Evolutionary conservation across 2,113 vertebrate genomes (phyloP), one percentile per base, ranked within the genome.

Genomic region (Odontesthes bonariensis): DNA sequence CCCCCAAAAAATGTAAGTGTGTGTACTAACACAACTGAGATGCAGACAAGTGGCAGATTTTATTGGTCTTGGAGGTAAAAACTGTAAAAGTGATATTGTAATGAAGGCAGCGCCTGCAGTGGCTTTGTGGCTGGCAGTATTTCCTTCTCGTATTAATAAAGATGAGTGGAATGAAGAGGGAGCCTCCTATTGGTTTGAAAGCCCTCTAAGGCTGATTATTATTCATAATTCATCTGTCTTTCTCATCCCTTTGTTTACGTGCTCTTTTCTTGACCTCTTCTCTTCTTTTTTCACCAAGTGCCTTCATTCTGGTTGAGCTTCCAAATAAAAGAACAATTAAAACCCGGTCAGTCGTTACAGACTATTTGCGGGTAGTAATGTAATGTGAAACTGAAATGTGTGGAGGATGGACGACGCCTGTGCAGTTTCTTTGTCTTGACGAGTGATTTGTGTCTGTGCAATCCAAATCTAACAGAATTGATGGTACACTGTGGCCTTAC

Each of bases 101-200:
- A 88, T 78, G 75, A 85, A 77, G 82, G 77, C 72, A 57, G 60
- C 8, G 5, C 32, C 67, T 23, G 59, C 56, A 11, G 23, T 44
- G 19, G 49, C 57, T 78, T 79, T 54, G 49, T 53, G 42, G 63
- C 64, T 60, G 56, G 61, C 66, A 58, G 49, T 81, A 75, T 70
- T 78, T 83, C 67, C 80, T 32, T 55, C 63, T 10, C 63, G 4
- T n/a, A 16, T 61, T 76, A 81, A 86, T 84, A 84, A 87, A 73
- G 55, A 62, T 64, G 75, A 82, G 68, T 75, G 58, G 62, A 72
- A 66, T 53, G 58, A 74, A 71, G 52, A 49, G 44, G 59, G 32
- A 8, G 32, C 0, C 38, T 51, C 59, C 69, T 62, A 46, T 44
- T 77, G 57, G 35, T 69, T 73, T 65, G 17, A 61, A 42, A 52